Evolutionary conservation across 2,888 invertebrate genomes (phyloP).

Genomic region (Heliconius cydno): DNA sequence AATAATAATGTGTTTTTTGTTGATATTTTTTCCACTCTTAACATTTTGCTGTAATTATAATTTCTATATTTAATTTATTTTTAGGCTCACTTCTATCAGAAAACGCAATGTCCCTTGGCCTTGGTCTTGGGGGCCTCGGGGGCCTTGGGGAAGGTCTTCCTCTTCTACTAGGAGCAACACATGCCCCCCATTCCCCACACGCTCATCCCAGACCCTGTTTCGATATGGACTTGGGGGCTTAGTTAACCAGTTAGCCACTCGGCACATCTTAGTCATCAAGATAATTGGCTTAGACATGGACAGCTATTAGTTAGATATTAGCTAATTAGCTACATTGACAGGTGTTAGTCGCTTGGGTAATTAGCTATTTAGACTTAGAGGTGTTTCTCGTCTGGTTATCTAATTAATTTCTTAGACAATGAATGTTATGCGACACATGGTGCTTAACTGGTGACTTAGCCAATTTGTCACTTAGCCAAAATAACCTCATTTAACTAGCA

Average conservation of each 20-base stretch:
- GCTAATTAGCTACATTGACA: neutral
- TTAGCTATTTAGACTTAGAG: neutral
- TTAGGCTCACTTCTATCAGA: constrained; percentile 60
- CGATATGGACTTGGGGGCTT: constrained; percentile 77
- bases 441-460: constrained; percentile 22
- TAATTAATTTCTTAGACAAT: neutral
- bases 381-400: neutral
- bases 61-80: constrained; percentile 13
- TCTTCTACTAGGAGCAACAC: constrained; percentile 69
- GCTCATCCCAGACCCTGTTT: constrained; percentile 72
- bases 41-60: neutral
- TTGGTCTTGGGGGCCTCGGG: constrained; percentile 48
- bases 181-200: constrained; percentile 76
- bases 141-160: constrained; percentile 64
- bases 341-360: neutral
- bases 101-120: constrained; percentile 53
- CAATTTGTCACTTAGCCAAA: constrained; percentile 24
- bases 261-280: neutral
- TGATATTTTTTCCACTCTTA: neutral
- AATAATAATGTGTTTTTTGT: neutral
- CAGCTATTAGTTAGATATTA: neutral
- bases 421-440: constrained; percentile 8
- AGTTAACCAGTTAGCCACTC: constrained; percentile 3
- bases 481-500: constrained; percentile 2
- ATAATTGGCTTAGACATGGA: too few species aligned